phyloP scores from a whole-genome alignment of 2,113 vertebrate species.

The Microtus oregoni region DNA sequence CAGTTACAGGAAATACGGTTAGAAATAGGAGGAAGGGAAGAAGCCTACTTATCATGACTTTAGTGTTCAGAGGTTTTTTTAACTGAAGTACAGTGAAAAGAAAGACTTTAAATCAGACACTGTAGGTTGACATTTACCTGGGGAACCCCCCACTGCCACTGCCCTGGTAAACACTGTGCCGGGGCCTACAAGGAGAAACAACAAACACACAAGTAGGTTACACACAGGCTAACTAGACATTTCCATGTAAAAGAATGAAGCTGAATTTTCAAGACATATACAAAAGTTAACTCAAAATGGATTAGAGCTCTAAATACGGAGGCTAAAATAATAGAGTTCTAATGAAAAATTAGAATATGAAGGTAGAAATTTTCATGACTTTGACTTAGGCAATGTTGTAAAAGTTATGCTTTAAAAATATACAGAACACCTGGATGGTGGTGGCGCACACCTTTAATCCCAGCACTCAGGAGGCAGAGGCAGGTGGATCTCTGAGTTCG shows the following conservation, averaged over 20 bases:
- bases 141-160: constrained; percentile 88
- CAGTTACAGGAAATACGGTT: neutral
- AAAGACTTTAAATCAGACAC: neutral
- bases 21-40: neutral
- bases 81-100: constrained; percentile 5
- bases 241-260: neutral
- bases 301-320: neutral
- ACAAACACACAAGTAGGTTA: neutral
- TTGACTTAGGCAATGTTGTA: constrained; percentile 10
- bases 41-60: constrained; percentile 38
- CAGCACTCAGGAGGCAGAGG: neutral
- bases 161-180: constrained; percentile 86
- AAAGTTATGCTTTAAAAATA: constrained; percentile 31
- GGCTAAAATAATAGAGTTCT: constrained; percentile 24
- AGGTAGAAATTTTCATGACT: constrained; percentile 16
- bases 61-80: constrained; percentile 18
- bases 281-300: constrained; percentile 57
- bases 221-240: constrained; percentile 7
- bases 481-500: neutral
- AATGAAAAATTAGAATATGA: neutral
- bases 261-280: neutral
- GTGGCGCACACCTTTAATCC: neutral
- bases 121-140: constrained; percentile 84
- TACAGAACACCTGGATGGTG: neutral
- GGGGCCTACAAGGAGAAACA: constrained; percentile 82